Evolutionary conservation across 2,113 vertebrate genomes (phyloP), one percentile per base, ranked within the genome.

Genomic region (Pluvianellus socialis): DNA sequence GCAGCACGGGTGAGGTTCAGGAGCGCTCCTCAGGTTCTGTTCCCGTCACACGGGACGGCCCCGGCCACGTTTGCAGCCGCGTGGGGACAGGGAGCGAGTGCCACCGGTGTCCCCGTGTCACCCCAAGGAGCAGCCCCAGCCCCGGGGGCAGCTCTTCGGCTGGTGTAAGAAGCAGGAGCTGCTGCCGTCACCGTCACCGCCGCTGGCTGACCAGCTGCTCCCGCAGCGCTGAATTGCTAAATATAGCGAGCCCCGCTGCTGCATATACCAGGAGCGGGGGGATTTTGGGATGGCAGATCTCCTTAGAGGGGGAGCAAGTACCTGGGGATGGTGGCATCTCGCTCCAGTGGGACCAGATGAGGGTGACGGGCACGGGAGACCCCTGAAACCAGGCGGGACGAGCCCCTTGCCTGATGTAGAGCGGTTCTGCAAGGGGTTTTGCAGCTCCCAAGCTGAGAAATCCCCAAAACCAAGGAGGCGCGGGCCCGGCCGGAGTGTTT

Each of bases 41-140:
- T 17, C 16, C 58, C 1, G 0, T 15, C 45, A 0, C 14, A 6
- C 3, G 6, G 4, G 16, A 58, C 38, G 6, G 22, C 1, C 5
- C 35, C 11, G 4, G 33, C 15, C 68, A 5, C 24, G 0, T 12
- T 30, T 2, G 4, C 63, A 17, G 44, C 35, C 35, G 7, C 2
- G 1, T 13, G 40, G 62, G 50, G 24, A 20, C 7, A 1, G 35
- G 68, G 42, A 42, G 10, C 30, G 8, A 1, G 1, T 2, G 72
- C 5, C 62, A 8, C 28, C 1, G 0, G 5, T 44, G 73, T 62
- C 86, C 92, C 92, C 5, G 0, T 2, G 40, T 70, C 81, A 90
- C 56, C 67, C 12, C 21, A 1, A 3, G 11, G 45, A 42, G 26
- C 86, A 7, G 77, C 42, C n/a, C 50, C 38, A 28, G 52, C 65